A percentile compares a stretch with the other conserved stretches of the same genome.
Conservation (phyloP, 2,113 vertebrate species). For the Sialia sialis region DNA sequence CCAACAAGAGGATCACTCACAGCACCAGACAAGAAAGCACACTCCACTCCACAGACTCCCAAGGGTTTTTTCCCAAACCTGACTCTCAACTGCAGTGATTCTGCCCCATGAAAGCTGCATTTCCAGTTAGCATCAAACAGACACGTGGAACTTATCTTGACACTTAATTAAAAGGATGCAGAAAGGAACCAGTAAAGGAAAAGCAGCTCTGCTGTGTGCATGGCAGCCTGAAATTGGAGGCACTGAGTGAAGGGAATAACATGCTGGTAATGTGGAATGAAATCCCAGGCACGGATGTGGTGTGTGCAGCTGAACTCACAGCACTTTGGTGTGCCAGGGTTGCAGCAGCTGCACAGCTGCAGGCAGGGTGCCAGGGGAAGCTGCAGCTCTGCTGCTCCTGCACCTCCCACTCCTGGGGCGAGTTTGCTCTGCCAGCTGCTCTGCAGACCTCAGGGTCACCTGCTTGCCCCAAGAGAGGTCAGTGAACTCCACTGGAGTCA, state of each 20-base stretch:
- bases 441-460: neutral
- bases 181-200: neutral
- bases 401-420: neutral
- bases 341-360: neutral
- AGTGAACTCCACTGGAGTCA: neutral
- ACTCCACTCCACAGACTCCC: neutral
- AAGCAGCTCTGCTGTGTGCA: neutral
- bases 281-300: neutral
- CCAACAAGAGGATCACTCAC: neutral
- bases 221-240: neutral
- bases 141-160: neutral
- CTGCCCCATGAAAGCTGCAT: neutral
- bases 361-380: neutral
- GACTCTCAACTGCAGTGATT: neutral
- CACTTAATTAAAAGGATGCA: neutral
- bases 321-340: neutral
- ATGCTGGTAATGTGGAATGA: neutral
- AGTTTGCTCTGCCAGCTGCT: neutral
- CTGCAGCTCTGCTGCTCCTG: neutral
- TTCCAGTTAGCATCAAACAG: neutral
- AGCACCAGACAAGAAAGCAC: rapidly evolving
- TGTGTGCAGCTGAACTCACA: neutral
- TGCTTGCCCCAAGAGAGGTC: neutral
- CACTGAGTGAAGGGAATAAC: neutral
- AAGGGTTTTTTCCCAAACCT: neutral